These are phyloP conservation scores for Phylloscopus trochilus DNA, from an alignment of 2,113 vertebrate genomes.

Conservation along the genomic window DNA sequence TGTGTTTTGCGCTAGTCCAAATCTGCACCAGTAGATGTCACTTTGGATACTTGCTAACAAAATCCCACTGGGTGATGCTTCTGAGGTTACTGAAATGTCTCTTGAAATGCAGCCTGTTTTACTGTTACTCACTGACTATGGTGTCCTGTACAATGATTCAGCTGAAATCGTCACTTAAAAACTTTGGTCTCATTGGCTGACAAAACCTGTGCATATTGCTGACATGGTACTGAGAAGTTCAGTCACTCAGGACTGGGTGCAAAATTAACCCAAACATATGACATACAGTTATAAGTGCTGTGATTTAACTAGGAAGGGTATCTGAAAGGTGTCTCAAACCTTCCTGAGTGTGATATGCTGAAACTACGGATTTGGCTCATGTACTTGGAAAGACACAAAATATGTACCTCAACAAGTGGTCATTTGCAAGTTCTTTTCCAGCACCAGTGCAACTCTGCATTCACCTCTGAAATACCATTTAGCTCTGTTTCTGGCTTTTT, in stretches of 20 bases:
- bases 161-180: background rate
- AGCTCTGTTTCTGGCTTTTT: background rate
- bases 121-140: background rate
- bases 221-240: background rate
- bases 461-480: background rate
- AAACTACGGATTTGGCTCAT: background rate
- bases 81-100: background rate
- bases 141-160: background rate
- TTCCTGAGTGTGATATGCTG: background rate
- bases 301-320: background rate
- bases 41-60: background rate
- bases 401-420: background rate
- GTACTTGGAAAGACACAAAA: background rate
- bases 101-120: background rate
- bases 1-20: background rate
- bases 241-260: background rate
- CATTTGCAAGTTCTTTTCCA: background rate
- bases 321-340: background rate
- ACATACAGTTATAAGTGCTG: background rate
- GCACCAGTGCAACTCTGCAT: background rate
- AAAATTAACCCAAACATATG: background rate
- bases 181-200: background rate
- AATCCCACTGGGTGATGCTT: background rate
- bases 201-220: background rate
- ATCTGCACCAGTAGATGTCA: conserved; percentile 21